These are phyloP conservation scores for Chascanopsetta lugubris DNA, from an alignment of 2,113 vertebrate species.

Conservation along the genomic window DNA sequence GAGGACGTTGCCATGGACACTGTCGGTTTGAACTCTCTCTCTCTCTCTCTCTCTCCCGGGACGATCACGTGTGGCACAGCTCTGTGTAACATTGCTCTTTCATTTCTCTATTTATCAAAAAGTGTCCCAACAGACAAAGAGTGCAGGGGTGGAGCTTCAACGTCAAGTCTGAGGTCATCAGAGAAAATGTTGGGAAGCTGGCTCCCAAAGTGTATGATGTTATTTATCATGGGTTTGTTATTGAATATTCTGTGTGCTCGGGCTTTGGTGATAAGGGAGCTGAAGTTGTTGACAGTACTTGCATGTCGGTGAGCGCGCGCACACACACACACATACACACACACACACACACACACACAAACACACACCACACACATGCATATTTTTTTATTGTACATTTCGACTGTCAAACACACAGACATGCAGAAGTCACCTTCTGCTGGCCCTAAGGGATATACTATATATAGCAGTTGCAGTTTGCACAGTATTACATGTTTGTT, in stretches of 20 bases:
- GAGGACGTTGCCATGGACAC: slow-evolving; percentile 50
- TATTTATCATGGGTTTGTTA: slow-evolving; percentile 91
- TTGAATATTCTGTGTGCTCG: slow-evolving; percentile 46
- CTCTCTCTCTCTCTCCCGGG: slow-evolving; percentile 54
- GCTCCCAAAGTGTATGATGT: slow-evolving; percentile 97
- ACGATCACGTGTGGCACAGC: slow-evolving; percentile 73
- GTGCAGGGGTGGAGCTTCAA: slow-evolving; percentile 46
- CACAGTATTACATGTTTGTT: slow-evolving; percentile 68
- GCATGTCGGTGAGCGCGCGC: slow-evolving; percentile 41
- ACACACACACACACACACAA: slow-evolving; percentile 44
- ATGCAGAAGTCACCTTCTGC: slow-evolving; percentile 63
- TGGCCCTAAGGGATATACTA: slow-evolving; percentile 49
- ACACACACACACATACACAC: slow-evolving; percentile 22
- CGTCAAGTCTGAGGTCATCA: slow-evolving; percentile 58
- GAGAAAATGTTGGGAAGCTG: slow-evolving; percentile 91
- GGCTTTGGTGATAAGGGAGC: slow-evolving; percentile 45
- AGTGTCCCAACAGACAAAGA: slow-evolving; percentile 62
- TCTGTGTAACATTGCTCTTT: slow-evolving; percentile 75
- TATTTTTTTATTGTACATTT: slow-evolving; percentile 56
- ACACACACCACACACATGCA: no score
- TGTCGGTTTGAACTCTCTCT: slow-evolving; percentile 35
- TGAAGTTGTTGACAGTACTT: slow-evolving; percentile 32
- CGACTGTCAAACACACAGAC: slow-evolving; percentile 50
- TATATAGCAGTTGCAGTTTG: slow-evolving; percentile 75
- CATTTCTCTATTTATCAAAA: slow-evolving; percentile 86